A percentile compares a stretch with the other conserved stretches of the same genome.
These are phyloP conservation scores for Lumbricus terrestris DNA, from an alignment of 2,888 invertebrate species.

Conservation along the genomic window DNA sequence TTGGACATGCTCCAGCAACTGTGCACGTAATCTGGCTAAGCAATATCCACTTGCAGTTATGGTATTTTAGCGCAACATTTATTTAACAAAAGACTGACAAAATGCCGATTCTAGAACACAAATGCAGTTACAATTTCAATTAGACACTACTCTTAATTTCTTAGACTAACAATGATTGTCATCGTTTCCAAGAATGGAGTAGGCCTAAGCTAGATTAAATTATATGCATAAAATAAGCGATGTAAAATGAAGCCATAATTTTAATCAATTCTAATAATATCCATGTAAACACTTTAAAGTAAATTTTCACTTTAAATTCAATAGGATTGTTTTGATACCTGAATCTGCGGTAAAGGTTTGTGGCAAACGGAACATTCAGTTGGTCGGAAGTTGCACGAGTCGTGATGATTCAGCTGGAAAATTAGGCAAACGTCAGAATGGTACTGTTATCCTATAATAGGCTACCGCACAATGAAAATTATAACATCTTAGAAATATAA, in stretches of 20 bases:
- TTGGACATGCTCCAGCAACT: too few species aligned
- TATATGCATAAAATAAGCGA: too few species aligned
- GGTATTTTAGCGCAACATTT: background rate
- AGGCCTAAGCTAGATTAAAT: too few species aligned
- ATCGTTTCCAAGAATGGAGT: too few species aligned
- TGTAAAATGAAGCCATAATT: too few species aligned
- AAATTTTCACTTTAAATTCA: background rate
- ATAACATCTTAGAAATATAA: background rate
- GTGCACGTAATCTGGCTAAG: background rate
- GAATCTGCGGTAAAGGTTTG: background rate
- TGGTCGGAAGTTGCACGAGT: background rate
- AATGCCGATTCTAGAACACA: background rate
- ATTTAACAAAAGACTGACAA: background rate
- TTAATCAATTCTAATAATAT: too few species aligned
- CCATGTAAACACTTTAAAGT: too few species aligned
- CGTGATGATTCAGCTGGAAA: background rate
- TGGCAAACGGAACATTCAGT: background rate
- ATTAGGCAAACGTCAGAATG: background rate
- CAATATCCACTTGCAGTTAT: background rate
- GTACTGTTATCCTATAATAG: background rate
- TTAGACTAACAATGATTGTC: too few species aligned
- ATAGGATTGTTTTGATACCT: too few species aligned
- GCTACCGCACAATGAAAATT: background rate
- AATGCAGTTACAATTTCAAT: too few species aligned
- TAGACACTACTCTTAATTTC: too few species aligned